Percentiles rank a stretch among this genome's conserved stretches.
phyloP scores from a whole-genome alignment of 2,888 invertebrate genomes.

The Chesias legatella region DNA sequence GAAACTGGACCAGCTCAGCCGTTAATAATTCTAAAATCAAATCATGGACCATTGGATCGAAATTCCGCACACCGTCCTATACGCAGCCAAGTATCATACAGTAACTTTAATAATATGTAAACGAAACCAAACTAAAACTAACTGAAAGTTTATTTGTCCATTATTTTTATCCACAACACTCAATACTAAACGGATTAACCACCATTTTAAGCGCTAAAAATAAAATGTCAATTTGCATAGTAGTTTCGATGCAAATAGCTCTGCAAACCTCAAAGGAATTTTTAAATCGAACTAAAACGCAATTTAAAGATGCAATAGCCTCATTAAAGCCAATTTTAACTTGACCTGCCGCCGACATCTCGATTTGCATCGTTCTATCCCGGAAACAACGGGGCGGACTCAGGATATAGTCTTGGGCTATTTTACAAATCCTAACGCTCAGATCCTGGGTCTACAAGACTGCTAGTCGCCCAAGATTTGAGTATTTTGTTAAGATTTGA shows the following conservation, averaged over 20 bases:
- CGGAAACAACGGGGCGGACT: conserved; percentile 20
- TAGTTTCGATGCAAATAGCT: conserved; percentile 6
- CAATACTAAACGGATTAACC: conserved; percentile 13
- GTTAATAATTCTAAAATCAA: too few relatives aligned
- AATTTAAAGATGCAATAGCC: conserved; percentile 38
- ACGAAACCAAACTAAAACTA: too few relatives aligned
- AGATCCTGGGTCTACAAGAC: too few relatives aligned
- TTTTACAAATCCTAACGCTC: background rate
- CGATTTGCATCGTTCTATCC: conserved; percentile 37
- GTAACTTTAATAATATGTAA: too few relatives aligned
- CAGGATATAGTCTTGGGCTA: conserved; percentile 2
- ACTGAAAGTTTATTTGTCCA: conserved; percentile 11
- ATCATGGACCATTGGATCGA: too few relatives aligned
- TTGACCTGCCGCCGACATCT: conserved; percentile 38
- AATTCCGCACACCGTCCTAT: too few relatives aligned
- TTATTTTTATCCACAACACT: conserved; percentile 6
- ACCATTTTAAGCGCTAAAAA: background rate
- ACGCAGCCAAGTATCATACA: too few relatives aligned
- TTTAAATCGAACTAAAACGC: conserved; percentile 30
- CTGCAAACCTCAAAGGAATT: conserved; percentile 16
- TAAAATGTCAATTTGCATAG: conserved; percentile 5
- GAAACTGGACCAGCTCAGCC: too few relatives aligned
- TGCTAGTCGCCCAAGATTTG: too few relatives aligned
- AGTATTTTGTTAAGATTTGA: too few relatives aligned
- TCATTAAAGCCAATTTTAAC: conserved; percentile 41